Evolutionary conservation across 64 coral and sea anemone genomes (phyloP), one percentile per base, ranked within the genome.

Genomic region (Porites lutea): DNA sequence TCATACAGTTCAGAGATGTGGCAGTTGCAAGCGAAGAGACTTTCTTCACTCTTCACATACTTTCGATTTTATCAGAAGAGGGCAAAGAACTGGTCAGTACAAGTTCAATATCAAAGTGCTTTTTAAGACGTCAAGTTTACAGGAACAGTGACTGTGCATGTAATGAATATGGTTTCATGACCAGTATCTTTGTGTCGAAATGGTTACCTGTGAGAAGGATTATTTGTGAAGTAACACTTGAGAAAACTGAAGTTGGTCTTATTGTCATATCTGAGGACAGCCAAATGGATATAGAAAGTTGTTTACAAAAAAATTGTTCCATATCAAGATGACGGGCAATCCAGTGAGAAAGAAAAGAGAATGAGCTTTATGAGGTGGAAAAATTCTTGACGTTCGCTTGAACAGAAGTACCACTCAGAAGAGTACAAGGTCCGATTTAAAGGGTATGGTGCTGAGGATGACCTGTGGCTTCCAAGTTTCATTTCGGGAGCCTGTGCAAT

Each of bases 1-100:
- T 84, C 15, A 27, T 84, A 4, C 81, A 84, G n/a, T 84, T 67
- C 19, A 57, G 62, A 46, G 81, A 84, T 64, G 47, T 84, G 6
- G 81, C 78, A 7, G 67, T 71, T 71, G 67, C 67, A 7, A 71
- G 21, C 37, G 67, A 23, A 71, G 67, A 27, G n/a, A 71, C 67
- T 7, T 71, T 16, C 73, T 76, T 76, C 47, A 76, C 51, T 14
- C 9, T 76, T 2, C 73, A 76, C 48, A 76, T 76, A 15, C 14
- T 76, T 48, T 76, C 73, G 1, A 76, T 76, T 51, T 76, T 51
- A 76, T 76, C 73, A 50, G 73, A 76, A 76, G 73, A 76, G 14
- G 73, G 73, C 45, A 76, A 76, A 51, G 73, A 76, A 76, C 37
- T 76, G 48, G 47, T 76, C 73, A 76, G 73, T 18, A 76, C 46